Percentiles rank a stretch among this genome's conserved stretches.
Evolutionary conservation across 2,113 vertebrate genomes (phyloP).

Genomic region (Nanorana parkeri): DNA sequence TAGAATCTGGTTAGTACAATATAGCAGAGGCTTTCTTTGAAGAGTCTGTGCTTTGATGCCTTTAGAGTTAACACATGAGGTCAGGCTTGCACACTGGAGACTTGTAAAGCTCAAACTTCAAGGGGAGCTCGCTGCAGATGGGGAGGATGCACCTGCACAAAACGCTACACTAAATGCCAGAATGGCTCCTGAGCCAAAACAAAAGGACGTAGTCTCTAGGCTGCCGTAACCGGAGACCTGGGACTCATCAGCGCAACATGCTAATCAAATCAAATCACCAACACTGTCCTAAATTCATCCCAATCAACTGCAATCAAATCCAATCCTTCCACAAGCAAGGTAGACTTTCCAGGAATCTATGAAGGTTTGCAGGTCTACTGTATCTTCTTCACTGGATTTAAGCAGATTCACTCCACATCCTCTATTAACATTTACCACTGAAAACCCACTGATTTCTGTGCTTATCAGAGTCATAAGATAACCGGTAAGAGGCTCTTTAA

Average conservation of each 20-base stretch:
- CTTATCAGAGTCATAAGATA: no score
- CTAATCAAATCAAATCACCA: constrained; percentile 23
- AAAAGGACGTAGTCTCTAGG: constrained; percentile 31
- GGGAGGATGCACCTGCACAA: constrained; percentile 33
- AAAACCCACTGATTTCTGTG: no score
- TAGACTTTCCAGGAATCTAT: neutral
- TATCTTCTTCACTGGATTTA: no score
- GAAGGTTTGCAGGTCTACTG: neutral
- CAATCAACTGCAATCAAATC: constrained; percentile 19
- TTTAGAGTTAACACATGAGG: constrained; percentile 36
- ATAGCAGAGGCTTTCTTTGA: neutral
- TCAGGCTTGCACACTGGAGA: constrained; percentile 22
- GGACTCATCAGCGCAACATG: constrained; percentile 11
- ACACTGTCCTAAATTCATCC: constrained; percentile 13
- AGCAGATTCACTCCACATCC: no score
- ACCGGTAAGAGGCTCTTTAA: no score
- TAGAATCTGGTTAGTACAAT: neutral
- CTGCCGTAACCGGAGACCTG: constrained; percentile 20
- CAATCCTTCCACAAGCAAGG: neutral
- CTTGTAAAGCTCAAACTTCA: constrained; percentile 27
- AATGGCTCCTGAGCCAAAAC: constrained; percentile 8
- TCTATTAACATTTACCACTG: no score
- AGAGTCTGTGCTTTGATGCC: neutral
- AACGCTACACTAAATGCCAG: neutral
- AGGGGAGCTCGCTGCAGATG: constrained; percentile 30